A percentile compares a stretch with the other conserved stretches of the same genome.
Conservation (phyloP, 2,797 vertebrate species). For the Hafferia zeledoni region DNA sequence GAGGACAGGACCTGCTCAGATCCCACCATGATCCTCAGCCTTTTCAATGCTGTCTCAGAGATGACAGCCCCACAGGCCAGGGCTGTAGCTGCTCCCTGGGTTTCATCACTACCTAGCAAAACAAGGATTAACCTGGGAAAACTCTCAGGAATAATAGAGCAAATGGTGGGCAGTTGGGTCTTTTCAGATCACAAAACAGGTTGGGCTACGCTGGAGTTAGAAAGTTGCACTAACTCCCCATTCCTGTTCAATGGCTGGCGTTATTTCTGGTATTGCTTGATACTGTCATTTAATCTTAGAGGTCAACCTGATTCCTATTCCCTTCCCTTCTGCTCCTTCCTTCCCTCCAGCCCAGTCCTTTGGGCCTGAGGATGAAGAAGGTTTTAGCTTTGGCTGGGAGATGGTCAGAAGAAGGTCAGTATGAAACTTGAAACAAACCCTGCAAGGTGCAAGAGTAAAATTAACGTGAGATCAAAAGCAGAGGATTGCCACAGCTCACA, state of each 20-base stretch:
- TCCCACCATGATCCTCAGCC: neutral
- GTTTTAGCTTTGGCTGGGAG: neutral
- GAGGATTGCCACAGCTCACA: neutral
- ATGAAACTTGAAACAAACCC: neutral
- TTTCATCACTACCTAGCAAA: neutral
- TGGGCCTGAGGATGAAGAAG: accelerated
- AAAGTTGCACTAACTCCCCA: neutral
- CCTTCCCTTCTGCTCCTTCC: neutral
- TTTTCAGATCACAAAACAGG: neutral
- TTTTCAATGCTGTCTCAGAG: neutral
- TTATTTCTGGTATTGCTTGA: neutral
- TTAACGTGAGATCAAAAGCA: neutral
- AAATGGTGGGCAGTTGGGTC: accelerated
- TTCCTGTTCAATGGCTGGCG: neutral
- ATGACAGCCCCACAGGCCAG: accelerated
- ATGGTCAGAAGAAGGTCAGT: neutral
- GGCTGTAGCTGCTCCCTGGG: neutral
- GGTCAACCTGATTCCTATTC: neutral
- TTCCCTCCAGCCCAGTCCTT: neutral
- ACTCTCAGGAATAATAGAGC: neutral
- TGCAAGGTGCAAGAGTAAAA: neutral
- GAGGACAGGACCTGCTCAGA: neutral
- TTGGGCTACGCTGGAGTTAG: neutral
- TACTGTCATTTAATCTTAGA: neutral
- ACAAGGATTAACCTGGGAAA: neutral